A percentile compares a stretch with the other conserved stretches of the same genome.
Evolutionary conservation across 2,888 invertebrate species (phyloP).

Genomic region (Plagiodera versicolora): DNA sequence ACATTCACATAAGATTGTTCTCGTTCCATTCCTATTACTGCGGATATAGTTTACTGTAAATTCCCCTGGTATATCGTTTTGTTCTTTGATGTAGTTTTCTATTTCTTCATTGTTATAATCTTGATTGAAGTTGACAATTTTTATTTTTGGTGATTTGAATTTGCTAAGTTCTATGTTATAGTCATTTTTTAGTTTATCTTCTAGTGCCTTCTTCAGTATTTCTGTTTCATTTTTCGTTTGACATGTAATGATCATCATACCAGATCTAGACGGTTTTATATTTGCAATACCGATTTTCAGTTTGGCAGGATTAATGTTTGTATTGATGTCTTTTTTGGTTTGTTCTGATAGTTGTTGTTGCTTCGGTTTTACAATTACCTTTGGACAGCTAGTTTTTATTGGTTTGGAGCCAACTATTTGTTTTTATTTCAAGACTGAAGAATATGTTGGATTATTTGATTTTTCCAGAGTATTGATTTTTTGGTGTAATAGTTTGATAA

Average conservation of each 20-base stretch:
- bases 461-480: constrained; percentile 1
- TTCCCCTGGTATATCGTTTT: constrained; percentile 5
- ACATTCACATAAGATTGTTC: constrained; percentile 6
- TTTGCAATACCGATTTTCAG: constrained; percentile 4
- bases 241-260: not conserved
- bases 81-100: constrained; percentile 5
- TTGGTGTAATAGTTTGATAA: constrained; percentile 5
- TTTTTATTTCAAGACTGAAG: not conserved
- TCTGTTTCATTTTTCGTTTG: constrained; percentile 4
- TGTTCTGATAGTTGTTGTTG: not conserved
- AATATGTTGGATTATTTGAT: constrained; percentile 1
- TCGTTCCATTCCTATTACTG: not conserved
- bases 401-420: not conserved
- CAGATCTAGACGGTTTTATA: constrained; percentile 1
- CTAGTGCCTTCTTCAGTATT: constrained; percentile 6
- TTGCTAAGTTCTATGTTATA: constrained; percentile 6
- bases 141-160: not conserved
- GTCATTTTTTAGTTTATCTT: not conserved
- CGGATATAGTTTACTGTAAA: constrained; percentile 2
- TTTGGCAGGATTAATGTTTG: constrained; percentile 1
- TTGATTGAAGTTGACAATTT: constrained; percentile 4
- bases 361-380: not conserved
- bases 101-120: constrained; percentile 8
- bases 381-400: not conserved
- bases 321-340: constrained; percentile 4